These are phyloP conservation scores for Asteroscopus sphinx DNA, from an alignment of 2,888 invertebrate species.

Conservation along the genomic window DNA sequence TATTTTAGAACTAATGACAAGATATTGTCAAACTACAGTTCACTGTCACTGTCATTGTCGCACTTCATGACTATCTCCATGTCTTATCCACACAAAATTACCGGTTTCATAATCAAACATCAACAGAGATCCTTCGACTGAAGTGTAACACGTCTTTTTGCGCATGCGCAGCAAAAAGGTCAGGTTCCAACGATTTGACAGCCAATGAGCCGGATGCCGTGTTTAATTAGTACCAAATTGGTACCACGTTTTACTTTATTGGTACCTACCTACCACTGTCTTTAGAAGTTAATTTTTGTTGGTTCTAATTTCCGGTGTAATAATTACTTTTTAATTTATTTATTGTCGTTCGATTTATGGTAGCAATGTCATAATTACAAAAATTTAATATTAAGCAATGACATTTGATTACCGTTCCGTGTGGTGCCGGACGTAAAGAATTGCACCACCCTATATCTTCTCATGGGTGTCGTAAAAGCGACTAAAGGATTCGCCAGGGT, in stretches of 20 bases:
- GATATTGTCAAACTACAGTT: background rate
- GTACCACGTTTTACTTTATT: slow-evolving; percentile 70
- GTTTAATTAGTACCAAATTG: slow-evolving; percentile 85
- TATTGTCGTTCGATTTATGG: slow-evolving; percentile 13
- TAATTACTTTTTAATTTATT: slow-evolving; percentile 42
- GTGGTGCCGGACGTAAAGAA: no score
- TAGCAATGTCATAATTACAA: background rate
- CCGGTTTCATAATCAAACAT: slow-evolving; percentile 53
- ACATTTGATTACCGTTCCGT: no score
- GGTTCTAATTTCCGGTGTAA: slow-evolving; percentile 39
- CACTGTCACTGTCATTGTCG: no score
- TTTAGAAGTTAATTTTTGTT: slow-evolving; percentile 21
- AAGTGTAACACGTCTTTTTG: slow-evolving; percentile 80
- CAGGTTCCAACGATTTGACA: slow-evolving; percentile 80
- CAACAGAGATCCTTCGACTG: slow-evolving; percentile 69
- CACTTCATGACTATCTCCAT: background rate
- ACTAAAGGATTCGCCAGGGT: no score
- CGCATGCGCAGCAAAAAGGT: slow-evolving; percentile 62
- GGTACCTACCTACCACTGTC: slow-evolving; percentile 26
- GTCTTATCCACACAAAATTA: slow-evolving; percentile 58
- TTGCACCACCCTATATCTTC: no score
- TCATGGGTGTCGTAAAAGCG: no score
- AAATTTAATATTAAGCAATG: no score
- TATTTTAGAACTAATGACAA: no score
- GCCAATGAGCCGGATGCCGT: slow-evolving; percentile 85